Evolutionary conservation across 2,113 vertebrate genomes (phyloP).

Genomic region (Burhinus oedicnemus): DNA sequence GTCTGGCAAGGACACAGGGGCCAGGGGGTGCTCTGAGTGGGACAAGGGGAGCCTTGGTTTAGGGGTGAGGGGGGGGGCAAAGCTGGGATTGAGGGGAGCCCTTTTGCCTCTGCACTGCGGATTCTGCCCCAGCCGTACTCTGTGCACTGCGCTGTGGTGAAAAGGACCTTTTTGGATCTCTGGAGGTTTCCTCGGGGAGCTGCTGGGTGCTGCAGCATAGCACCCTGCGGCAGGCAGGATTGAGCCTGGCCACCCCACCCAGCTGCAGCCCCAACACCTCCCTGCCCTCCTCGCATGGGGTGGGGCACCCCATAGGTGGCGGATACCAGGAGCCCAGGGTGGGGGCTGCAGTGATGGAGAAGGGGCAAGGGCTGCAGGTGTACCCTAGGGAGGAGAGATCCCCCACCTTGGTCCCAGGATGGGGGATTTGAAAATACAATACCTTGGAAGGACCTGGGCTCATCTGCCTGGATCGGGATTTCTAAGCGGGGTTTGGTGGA

Average conservation of each 20-base stretch:
- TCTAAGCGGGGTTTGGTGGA: neutral
- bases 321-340: neutral
- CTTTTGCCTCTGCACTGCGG: neutral
- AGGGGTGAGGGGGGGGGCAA: neutral
- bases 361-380: neutral
- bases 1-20: neutral
- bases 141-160: fast-evolving
- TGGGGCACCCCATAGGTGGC: neutral
- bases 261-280: neutral
- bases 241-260: neutral
- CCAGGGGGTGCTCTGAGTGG: neutral
- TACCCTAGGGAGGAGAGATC: neutral
- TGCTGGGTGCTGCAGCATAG: neutral
- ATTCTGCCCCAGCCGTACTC: neutral
- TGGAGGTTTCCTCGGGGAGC: neutral
- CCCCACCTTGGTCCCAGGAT: neutral
- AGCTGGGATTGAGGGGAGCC: neutral
- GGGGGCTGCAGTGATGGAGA: neutral
- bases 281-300: neutral
- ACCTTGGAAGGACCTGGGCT: neutral
- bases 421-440: neutral
- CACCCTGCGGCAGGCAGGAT: neutral
- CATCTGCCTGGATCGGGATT: fast-evolving
- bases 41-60: neutral
- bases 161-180: neutral